Conservation (phyloP, 2,113 vertebrate species). For the Motacilla alba region DNA sequence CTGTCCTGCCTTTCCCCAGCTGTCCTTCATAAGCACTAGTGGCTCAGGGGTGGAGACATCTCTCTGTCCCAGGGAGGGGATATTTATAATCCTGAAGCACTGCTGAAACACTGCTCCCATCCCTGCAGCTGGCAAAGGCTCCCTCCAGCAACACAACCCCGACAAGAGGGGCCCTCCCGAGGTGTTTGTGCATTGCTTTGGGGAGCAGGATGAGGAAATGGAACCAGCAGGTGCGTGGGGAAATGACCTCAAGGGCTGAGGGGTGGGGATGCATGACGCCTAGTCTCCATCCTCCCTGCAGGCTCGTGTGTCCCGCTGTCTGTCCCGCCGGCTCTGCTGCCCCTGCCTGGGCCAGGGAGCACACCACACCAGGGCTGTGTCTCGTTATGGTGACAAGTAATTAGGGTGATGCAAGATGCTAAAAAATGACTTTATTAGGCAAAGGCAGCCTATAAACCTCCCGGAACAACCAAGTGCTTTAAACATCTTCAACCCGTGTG, state of each 20-base stretch:
- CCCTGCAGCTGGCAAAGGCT: neutral
- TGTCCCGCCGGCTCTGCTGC: neutral
- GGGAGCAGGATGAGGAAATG: neutral
- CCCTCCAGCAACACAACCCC: accelerated
- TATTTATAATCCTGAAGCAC: accelerated
- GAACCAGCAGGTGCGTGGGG: neutral
- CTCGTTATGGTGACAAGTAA: slow-evolving; percentile 66
- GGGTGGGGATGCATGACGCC: neutral
- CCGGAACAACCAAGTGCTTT: slow-evolving; percentile 27
- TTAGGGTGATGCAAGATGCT: slow-evolving; percentile 66
- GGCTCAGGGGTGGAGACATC: neutral
- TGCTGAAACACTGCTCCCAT: neutral
- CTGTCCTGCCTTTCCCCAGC: neutral
- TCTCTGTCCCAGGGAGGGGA: neutral
- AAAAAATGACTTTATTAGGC: slow-evolving; percentile 73
- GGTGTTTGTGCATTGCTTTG: neutral
- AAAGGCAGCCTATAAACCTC: slow-evolving; percentile 62
- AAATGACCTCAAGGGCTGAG: neutral
- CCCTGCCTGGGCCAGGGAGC: neutral
- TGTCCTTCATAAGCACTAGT: neutral
- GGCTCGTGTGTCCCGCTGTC: neutral
- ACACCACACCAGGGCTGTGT: neutral
- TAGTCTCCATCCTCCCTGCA: neutral
- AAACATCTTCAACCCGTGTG: neutral
- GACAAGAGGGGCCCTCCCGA: neutral